phyloP scores from a whole-genome alignment of 2,797 vertebrate species.

The Helarctos malayanus region DNA sequence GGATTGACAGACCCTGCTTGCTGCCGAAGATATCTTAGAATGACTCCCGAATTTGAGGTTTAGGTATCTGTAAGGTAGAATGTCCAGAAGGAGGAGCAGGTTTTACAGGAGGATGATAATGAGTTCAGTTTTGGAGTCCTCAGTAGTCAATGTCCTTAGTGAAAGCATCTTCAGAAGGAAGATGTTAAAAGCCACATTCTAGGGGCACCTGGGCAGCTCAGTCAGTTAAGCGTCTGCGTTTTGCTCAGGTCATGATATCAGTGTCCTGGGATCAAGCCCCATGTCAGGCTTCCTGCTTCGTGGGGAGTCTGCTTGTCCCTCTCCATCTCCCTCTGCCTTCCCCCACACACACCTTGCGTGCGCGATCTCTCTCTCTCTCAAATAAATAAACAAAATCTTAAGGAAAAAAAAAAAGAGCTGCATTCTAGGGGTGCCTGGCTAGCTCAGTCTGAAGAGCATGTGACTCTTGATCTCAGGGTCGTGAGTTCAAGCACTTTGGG shows the following conservation, averaged over 20 bases:
- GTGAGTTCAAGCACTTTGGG: neutral
- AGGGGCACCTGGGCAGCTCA: neutral
- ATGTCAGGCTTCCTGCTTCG: neutral
- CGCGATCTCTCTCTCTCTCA: too few species aligned
- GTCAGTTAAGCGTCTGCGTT: neutral
- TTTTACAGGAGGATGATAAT: neutral
- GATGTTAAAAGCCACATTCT: neutral
- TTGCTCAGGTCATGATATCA: neutral
- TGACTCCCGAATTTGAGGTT: neutral
- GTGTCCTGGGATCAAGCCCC: neutral
- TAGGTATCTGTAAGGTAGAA: neutral
- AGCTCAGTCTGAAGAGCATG: neutral
- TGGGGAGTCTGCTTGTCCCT: neutral
- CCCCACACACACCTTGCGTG: too few species aligned
- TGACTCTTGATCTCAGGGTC: neutral
- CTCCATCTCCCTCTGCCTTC: neutral
- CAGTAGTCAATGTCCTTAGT: neutral
- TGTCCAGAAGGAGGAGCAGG: neutral
- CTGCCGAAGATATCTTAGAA: neutral
- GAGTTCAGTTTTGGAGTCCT: neutral
- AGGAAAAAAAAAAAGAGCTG: neutral
- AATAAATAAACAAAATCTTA: neutral
- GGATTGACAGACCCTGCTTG: neutral
- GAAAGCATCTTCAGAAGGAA: neutral
- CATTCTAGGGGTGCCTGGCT: neutral